Percentiles rank a stretch among this genome's conserved stretches.
Evolutionary conservation across 2,113 vertebrate species (phyloP).

Genomic region (Protobothrops flavoviridis): DNA sequence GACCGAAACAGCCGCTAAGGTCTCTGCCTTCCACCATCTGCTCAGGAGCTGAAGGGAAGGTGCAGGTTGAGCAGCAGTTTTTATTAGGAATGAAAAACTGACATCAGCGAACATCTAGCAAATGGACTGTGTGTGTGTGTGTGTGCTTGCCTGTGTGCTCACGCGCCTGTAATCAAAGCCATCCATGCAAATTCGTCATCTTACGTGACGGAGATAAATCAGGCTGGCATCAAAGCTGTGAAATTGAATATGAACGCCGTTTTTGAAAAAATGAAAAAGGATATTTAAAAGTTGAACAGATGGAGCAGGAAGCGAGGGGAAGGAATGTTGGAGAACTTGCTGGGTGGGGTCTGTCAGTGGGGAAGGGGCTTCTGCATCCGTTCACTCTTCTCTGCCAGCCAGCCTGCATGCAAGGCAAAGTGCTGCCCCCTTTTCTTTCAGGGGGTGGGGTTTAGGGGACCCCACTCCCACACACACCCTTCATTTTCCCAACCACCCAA

Average conservation of each 20-base stretch:
- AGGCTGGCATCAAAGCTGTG: background rate
- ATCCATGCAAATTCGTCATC: background rate
- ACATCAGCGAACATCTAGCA: background rate
- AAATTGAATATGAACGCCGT: background rate
- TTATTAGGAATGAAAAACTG: background rate
- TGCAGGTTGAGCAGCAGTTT: background rate
- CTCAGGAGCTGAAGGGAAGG: background rate
- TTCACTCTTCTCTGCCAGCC: background rate
- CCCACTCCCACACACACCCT: background rate
- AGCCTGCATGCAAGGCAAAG: background rate
- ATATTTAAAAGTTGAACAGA: background rate
- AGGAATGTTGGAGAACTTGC: background rate
- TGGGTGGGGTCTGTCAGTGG: background rate
- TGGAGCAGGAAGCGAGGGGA: background rate
- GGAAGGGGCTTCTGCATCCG: background rate
- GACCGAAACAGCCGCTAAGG: background rate
- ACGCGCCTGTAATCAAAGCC: background rate
- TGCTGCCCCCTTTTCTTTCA: background rate
- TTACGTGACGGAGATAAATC: background rate
- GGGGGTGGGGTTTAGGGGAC: background rate
- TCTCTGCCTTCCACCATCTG: background rate
- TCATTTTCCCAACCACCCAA: background rate
- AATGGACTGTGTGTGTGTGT: background rate
- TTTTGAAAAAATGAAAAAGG: background rate
- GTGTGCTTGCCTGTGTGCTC: accelerated